phyloP scores from a whole-genome alignment of 1,140 invertebrate genomes.

The Drosophila micromelanica region DNA sequence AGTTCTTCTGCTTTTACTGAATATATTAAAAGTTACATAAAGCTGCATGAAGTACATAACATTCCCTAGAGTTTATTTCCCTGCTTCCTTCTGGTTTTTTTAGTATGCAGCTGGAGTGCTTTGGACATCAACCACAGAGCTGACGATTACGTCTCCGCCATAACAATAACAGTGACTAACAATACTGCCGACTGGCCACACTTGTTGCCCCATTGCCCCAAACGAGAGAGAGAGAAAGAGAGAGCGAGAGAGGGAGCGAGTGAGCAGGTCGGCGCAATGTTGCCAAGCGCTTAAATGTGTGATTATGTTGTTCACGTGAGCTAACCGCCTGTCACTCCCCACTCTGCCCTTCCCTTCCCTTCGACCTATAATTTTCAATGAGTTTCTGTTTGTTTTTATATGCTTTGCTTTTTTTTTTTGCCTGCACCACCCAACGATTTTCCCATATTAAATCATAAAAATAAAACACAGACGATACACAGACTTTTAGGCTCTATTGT shows the following conservation, averaged over 20 bases:
- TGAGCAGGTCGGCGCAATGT: conserved; percentile 3
- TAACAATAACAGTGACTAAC: conserved; percentile 16
- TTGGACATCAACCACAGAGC: conserved; percentile 33
- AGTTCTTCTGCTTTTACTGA: conserved; percentile 10
- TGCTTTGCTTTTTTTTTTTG: conserved; percentile 24
- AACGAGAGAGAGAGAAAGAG: not conserved
- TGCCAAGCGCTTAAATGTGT: conserved; percentile 46
- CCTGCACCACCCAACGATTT: conserved; percentile 33
- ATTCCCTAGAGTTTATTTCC: conserved; percentile 11
- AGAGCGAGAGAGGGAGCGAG: not conserved
- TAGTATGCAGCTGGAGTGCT: conserved; percentile 22
- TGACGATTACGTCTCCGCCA: conserved; percentile 26
- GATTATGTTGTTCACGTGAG: conserved; percentile 56
- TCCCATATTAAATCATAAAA: conserved; percentile 59
- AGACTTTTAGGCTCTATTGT: conserved; percentile 35
- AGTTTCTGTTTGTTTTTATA: conserved; percentile 23
- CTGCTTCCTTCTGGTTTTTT: conserved; percentile 22
- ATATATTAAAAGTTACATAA: conserved; percentile 19
- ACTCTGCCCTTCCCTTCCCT: not conserved
- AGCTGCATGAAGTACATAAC: not conserved
- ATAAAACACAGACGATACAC: conserved; percentile 43
- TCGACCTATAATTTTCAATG: conserved; percentile 2
- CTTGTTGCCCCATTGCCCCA: conserved; percentile 45
- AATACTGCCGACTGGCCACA: conserved; percentile 25
- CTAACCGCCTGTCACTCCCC: not conserved